A percentile compares a stretch with the other conserved stretches of the same genome.
Evolutionary conservation across 2,113 vertebrate species (phyloP).

Genomic region (Sapayoa aenigma): DNA sequence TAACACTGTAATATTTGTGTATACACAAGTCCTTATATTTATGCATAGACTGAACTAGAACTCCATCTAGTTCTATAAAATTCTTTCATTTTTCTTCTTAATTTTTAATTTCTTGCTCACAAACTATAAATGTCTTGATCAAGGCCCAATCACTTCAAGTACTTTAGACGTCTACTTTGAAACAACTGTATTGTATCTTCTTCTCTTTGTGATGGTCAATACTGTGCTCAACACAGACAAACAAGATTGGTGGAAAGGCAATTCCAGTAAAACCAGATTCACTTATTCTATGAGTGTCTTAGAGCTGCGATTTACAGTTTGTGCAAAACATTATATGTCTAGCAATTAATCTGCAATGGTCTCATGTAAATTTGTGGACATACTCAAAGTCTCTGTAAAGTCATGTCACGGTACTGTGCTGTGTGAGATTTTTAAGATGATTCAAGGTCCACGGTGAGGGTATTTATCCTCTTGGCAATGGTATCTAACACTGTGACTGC

Average conservation of each 20-base stretch:
- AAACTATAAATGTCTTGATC: not conserved
- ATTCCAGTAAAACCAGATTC: not conserved
- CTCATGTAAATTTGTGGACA: not conserved
- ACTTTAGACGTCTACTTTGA: not conserved
- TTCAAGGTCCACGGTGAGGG: not conserved
- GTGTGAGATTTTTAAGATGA: not conserved
- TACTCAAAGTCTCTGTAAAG: not conserved
- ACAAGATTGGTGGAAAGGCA: not conserved
- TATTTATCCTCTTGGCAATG: not conserved
- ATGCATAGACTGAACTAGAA: not conserved
- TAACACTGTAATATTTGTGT: not conserved
- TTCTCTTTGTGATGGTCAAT: not conserved
- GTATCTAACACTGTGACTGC: not conserved
- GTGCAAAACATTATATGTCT: not conserved
- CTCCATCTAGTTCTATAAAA: not conserved
- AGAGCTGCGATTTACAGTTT: not conserved
- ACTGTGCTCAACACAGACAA: fast-evolving
- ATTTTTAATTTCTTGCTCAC: not conserved
- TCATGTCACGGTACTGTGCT: not conserved
- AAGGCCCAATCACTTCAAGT: not conserved
- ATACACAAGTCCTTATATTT: not conserved
- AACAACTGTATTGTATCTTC: not conserved
- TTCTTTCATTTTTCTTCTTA: not conserved
- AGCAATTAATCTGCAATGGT: not conserved
- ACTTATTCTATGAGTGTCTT: not conserved